Percentiles rank a stretch among this genome's conserved stretches.
These are phyloP conservation scores for Poeciliopsis turrubarensis DNA, from an alignment of 2,113 vertebrate genomes.

Conservation along the genomic window DNA sequence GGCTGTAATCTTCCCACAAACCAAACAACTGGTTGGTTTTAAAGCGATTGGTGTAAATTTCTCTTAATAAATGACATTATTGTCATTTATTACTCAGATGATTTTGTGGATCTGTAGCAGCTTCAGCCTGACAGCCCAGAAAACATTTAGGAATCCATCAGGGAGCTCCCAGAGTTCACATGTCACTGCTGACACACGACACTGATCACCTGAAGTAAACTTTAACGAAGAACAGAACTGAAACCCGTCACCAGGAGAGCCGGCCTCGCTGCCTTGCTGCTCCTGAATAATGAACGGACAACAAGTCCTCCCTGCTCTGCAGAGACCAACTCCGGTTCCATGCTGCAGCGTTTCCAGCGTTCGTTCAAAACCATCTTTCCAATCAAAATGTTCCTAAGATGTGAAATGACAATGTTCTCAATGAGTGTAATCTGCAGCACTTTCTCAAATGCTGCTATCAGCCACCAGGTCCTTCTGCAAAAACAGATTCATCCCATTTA, in stretches of 20 bases:
- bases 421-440: too few species aligned
- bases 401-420: neutral
- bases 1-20: too few species aligned
- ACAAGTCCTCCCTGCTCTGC: constrained; percentile 11
- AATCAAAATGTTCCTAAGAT: neutral
- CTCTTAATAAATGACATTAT: too few species aligned
- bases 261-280: constrained; percentile 28
- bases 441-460: too few species aligned
- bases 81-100: too few species aligned
- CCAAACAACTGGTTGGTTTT: too few species aligned
- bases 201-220: constrained; percentile 47
- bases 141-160: neutral
- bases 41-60: too few species aligned
- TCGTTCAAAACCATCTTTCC: neutral
- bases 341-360: neutral
- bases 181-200: constrained; percentile 54
- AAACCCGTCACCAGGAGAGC: constrained; percentile 40
- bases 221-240: constrained; percentile 46
- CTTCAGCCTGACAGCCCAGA: neutral
- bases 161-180: constrained; percentile 33
- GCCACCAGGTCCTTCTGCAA: too few species aligned
- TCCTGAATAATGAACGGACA: constrained; percentile 58
- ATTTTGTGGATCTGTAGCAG: too few species aligned
- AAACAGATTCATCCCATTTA: neutral
- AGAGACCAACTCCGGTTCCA: neutral